Evolutionary conservation across 2,797 vertebrate species (phyloP).

Genomic region (Hydrocynus forskahlii): DNA sequence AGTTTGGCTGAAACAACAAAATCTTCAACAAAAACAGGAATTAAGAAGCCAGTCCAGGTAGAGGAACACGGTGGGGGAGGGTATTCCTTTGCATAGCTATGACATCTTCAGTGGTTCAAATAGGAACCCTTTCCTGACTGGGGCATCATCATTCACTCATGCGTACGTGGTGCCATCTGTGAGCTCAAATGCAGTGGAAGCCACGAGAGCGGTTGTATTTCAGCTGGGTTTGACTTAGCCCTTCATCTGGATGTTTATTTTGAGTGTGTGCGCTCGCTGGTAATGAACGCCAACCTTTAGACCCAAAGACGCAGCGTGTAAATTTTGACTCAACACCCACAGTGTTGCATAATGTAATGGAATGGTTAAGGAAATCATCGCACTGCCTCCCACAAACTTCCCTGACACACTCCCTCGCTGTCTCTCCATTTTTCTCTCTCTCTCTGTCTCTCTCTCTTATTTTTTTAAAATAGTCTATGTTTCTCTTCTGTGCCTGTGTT

Average conservation of each 20-base stretch:
- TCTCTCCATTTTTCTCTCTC: constrained; percentile 11
- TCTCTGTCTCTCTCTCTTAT: constrained; percentile 4
- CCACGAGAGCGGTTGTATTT: not conserved
- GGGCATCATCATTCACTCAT: not conserved
- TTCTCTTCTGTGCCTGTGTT: no score
- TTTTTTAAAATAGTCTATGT: no score
- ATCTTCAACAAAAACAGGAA: no score
- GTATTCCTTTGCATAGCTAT: not conserved
- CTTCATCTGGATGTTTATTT: constrained; percentile 5
- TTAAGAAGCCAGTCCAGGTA: not conserved
- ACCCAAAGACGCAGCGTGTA: constrained; percentile 48
- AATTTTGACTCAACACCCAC: constrained; percentile 52
- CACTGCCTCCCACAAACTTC: constrained; percentile 51
- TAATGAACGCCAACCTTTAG: constrained; percentile 44
- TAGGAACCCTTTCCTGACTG: not conserved
- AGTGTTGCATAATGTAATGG: constrained; percentile 53
- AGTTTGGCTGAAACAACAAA: no score
- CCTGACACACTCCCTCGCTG: constrained; percentile 7
- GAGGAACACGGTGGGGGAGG: not conserved
- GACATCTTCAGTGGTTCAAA: not conserved
- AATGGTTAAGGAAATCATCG: constrained; percentile 53
- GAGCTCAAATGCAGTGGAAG: not conserved
- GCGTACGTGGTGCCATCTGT: not conserved
- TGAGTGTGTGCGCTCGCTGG: not conserved
- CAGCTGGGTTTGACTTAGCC: not conserved